Percentiles rank a stretch among this genome's conserved stretches.
Evolutionary conservation across 2,888 invertebrate genomes (phyloP).

Genomic region (Helobdella robusta): DNA sequence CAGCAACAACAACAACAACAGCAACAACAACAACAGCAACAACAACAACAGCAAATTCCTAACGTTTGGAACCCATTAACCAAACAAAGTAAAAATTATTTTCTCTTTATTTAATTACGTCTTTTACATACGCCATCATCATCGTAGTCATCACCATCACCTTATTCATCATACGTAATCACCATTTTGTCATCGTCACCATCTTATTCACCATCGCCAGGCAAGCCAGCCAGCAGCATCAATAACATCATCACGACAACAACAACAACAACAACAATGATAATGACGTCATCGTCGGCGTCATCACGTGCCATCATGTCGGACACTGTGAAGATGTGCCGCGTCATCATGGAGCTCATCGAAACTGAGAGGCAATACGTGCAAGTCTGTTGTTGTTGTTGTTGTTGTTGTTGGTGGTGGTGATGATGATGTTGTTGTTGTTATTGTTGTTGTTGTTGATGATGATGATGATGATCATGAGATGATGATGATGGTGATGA

Average conservation of each 20-base stretch:
- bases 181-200: not conserved
- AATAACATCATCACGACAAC: not conserved
- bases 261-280: not conserved
- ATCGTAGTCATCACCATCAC: not conserved
- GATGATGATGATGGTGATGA: too few relatives aligned
- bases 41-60: slow-evolving; percentile 7
- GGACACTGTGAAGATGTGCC: slow-evolving; percentile 84
- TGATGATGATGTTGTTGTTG: not conserved
- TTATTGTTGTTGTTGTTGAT: not conserved
- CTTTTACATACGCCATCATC: too few relatives aligned
- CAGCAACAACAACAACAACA: slow-evolving; percentile 13
- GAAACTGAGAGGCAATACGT: slow-evolving; percentile 93
- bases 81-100: too few relatives aligned
- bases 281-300: slow-evolving; percentile 1
- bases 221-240: not conserved
- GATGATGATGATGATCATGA: not conserved
- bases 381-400: slow-evolving; percentile 58
- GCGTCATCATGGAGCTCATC: slow-evolving; percentile 85
- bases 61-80: too few relatives aligned
- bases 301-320: slow-evolving; percentile 59
- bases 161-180: not conserved
- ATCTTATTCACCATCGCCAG: not conserved
- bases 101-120: too few relatives aligned
- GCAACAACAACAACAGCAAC: not conserved
- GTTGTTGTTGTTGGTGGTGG: too few relatives aligned